Conservation (phyloP, 2,113 vertebrate genomes). For the Caranx melampygus region DNA sequence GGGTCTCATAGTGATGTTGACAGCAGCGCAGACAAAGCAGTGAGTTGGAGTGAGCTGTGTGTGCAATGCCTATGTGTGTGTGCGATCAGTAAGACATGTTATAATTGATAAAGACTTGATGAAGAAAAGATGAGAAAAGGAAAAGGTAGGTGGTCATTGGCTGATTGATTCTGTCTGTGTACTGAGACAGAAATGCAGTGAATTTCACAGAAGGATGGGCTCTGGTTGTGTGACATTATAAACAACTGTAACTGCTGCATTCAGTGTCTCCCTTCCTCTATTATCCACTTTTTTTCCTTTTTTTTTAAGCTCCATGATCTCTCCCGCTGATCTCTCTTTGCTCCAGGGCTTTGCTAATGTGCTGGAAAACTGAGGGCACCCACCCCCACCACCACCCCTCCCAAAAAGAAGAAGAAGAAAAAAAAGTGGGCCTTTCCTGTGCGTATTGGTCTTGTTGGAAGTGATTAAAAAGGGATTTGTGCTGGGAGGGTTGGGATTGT, state of each 20-base stretch:
- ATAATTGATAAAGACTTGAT: not conserved
- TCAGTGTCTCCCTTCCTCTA: constrained; percentile 26
- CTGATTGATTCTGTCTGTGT: constrained; percentile 1
- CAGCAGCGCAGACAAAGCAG: constrained; percentile 15
- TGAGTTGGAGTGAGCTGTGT: not conserved
- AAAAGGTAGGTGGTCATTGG: not conserved
- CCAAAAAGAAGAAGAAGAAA: not conserved
- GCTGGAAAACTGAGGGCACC: constrained; percentile 69
- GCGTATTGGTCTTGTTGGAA: constrained; percentile 73
- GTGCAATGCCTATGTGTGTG: not conserved
- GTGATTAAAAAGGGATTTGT: constrained; percentile 82
- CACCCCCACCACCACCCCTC: not conserved
- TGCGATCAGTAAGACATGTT: not conserved
- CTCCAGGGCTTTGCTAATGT: constrained; percentile 72
- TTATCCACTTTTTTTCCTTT: constrained; percentile 20
- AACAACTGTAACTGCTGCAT: constrained; percentile 34
- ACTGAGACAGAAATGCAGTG: not conserved
- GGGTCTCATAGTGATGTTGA: not conserved
- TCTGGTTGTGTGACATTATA: constrained; percentile 23
- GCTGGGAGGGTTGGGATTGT: constrained; percentile 73
- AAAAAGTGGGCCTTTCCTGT: constrained; percentile 63
- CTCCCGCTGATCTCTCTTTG: constrained; percentile 44
- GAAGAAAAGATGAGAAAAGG: not conserved
- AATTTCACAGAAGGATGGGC: constrained; percentile 14
- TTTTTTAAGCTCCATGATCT: constrained; percentile 1